Percentiles rank a stretch among this genome's conserved stretches.
These are phyloP conservation scores for Nothocercus julius DNA, from an alignment of 2,113 vertebrate species.

Conservation along the genomic window DNA sequence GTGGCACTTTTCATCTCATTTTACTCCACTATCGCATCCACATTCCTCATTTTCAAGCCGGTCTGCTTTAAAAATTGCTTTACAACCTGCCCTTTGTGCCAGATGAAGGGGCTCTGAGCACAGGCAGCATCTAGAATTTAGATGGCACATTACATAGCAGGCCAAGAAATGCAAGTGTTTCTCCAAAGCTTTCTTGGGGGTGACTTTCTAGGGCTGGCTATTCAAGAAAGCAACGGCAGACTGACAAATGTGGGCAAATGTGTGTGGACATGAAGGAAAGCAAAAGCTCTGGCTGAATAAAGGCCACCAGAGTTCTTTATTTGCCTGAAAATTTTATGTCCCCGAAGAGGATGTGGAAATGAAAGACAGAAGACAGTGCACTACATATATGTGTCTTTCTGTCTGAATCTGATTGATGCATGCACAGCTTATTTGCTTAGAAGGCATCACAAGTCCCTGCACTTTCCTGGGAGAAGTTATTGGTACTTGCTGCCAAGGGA, in stretches of 20 bases:
- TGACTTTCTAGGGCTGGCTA: not conserved
- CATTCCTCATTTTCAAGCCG: not conserved
- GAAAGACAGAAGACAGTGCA: not conserved
- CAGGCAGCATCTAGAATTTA: not conserved
- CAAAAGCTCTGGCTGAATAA: not conserved
- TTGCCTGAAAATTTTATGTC: not conserved
- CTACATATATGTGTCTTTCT: not conserved
- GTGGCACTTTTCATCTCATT: not conserved
- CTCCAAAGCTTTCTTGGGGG: not conserved
- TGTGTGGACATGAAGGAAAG: not conserved
- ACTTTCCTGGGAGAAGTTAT: not conserved
- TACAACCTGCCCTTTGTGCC: not conserved
- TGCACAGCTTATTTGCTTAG: not conserved
- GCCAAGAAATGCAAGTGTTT: not conserved
- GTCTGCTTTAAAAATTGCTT: not conserved
- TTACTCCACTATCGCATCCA: not conserved
- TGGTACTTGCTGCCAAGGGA: not conserved
- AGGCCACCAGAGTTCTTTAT: not conserved
- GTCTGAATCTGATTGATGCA: not conserved
- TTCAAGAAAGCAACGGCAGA: not conserved
- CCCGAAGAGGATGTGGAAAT: not conserved
- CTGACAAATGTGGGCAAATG: not conserved
- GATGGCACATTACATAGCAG: not conserved
- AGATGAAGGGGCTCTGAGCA: not conserved
- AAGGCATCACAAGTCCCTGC: not conserved